These are phyloP conservation scores for Thalassoma bifasciatum DNA, from an alignment of 2,113 vertebrate genomes.

Conservation along the genomic window DNA sequence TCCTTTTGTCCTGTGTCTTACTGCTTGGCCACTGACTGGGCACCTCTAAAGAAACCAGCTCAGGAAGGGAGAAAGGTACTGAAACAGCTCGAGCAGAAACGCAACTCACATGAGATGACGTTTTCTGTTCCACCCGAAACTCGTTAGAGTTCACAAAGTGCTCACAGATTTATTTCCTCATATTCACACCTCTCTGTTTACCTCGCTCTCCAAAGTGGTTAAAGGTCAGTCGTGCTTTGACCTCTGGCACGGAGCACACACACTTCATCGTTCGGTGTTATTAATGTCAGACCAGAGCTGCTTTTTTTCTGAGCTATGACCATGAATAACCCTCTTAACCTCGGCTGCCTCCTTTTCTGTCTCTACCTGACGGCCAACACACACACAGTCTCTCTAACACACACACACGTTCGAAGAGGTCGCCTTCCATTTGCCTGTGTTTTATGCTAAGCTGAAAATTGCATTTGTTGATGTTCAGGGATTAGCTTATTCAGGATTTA, in stretches of 20 bases:
- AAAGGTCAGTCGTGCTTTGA: neutral
- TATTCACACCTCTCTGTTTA: neutral
- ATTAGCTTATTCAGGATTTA: constrained; percentile 76
- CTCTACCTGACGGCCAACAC: constrained; percentile 8
- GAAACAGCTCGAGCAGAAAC: neutral
- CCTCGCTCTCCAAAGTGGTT: neutral
- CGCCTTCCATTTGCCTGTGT: constrained; percentile 64
- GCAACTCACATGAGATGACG: neutral
- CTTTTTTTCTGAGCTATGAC: neutral
- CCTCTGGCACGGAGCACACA: neutral
- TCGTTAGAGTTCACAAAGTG: neutral
- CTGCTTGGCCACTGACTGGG: too few relatives aligned
- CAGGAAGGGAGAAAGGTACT: too few relatives aligned
- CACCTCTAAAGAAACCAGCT: too few relatives aligned
- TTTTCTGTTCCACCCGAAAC: neutral
- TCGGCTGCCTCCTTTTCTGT: neutral
- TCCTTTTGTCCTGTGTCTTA: too few relatives aligned
- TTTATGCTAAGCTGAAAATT: constrained; percentile 76
- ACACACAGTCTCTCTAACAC: neutral
- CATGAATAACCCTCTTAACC: neutral
- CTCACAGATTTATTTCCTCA: neutral
- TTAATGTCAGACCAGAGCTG: neutral
- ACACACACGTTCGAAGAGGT: constrained; percentile 26
- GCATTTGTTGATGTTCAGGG: constrained; percentile 75
- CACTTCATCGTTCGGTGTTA: neutral